Conservation (phyloP, 1,140 invertebrate species). For the Littorina saxatilis region DNA sequence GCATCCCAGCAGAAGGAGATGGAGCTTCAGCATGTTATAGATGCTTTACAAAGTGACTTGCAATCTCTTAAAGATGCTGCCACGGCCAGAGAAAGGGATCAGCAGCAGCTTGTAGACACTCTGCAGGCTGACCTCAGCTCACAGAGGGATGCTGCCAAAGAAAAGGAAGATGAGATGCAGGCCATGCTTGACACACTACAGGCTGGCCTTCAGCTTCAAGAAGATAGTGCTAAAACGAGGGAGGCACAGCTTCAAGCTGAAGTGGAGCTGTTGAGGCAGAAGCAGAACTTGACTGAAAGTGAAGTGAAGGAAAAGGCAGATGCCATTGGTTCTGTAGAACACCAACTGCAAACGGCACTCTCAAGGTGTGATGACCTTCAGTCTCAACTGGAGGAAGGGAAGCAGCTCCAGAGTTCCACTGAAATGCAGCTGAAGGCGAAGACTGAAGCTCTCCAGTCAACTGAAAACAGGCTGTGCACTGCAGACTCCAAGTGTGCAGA, state of each 20-base stretch:
- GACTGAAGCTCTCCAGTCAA: too few species aligned
- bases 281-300: too few species aligned
- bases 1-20: not conserved
- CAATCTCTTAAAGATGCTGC: not conserved
- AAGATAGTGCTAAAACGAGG: constrained; percentile 1
- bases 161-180: constrained; percentile 17
- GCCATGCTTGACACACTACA: not conserved
- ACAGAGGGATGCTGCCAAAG: constrained; percentile 7
- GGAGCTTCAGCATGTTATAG: not conserved
- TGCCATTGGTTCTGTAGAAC: too few species aligned
- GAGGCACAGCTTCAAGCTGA: not conserved
- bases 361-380: too few species aligned
- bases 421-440: too few species aligned
- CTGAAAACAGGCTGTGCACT: not conserved
- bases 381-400: too few species aligned
- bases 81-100: not conserved
- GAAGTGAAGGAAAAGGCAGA: too few species aligned
- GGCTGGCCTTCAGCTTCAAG: not conserved
- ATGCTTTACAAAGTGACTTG: not conserved
- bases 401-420: too few species aligned
- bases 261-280: too few species aligned
- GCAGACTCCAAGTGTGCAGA: not conserved
- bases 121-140: not conserved
- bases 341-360: too few species aligned
- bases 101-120: not conserved